These are phyloP conservation scores for Leptoteleia sp. DNA, from an alignment of 1,140 invertebrate species.

Conservation along the genomic window DNA sequence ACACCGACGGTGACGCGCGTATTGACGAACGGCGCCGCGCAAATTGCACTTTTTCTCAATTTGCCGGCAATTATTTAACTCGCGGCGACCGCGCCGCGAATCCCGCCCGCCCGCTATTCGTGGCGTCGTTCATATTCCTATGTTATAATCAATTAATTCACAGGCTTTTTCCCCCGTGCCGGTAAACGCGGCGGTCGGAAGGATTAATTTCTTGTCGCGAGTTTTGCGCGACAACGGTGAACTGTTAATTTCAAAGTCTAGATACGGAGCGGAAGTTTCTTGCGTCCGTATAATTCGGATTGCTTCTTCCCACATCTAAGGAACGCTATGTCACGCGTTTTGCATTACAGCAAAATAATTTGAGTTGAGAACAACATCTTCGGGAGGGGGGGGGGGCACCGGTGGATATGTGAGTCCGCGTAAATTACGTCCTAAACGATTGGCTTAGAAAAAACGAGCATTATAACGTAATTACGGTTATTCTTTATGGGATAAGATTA, in stretches of 20 bases:
- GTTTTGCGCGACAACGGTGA: conserved; percentile 51
- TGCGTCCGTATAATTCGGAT: conserved; percentile 57
- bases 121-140: conserved; percentile 16
- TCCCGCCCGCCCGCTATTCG: conserved; percentile 2
- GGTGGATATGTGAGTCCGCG: conserved; percentile 24
- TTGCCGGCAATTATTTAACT: conserved; percentile 19
- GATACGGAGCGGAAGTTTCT: conserved; percentile 53
- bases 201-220: conserved; percentile 62
- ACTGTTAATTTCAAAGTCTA: conserved; percentile 61
- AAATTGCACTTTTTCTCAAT: conserved; percentile 38
- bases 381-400: conserved; percentile 12
- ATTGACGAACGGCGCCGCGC: conserved; percentile 10
- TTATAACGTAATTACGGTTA: conserved; percentile 12
- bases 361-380: conserved; percentile 58
- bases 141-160: conserved; percentile 62
- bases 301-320: conserved; percentile 56
- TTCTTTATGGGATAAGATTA: too few relatives aligned
- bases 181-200: conserved; percentile 41
- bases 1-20: conserved; percentile 1
- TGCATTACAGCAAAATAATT: conserved; percentile 58
- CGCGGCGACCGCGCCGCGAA: neutral
- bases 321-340: conserved; percentile 59
- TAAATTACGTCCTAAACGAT: conserved; percentile 44
- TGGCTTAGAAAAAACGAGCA: conserved; percentile 21
- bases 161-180: conserved; percentile 32